These are phyloP conservation scores for Chaetura pelagica DNA, from an alignment of 2,113 vertebrate species.

Conservation along the genomic window DNA sequence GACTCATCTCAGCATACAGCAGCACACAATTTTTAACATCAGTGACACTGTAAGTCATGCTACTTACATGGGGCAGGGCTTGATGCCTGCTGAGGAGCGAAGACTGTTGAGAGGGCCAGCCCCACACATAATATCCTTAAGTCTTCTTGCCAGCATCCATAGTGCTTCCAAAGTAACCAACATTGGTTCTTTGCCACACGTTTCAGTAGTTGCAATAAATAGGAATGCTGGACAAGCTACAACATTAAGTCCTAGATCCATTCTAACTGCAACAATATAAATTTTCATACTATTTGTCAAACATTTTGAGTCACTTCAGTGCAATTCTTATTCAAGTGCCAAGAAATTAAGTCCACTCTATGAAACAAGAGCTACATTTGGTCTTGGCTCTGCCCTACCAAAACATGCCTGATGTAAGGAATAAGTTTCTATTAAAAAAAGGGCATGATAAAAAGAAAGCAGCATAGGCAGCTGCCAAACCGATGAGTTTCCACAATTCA, in stretches of 20 bases:
- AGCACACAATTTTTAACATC: neutral
- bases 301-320: neutral
- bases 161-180: neutral
- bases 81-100: neutral
- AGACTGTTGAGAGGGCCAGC: neutral
- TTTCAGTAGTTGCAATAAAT: neutral
- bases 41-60: accelerated
- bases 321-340: neutral
- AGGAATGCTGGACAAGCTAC: neutral
- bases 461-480: neutral
- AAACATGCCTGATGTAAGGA: neutral
- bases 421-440: neutral
- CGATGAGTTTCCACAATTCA: neutral
- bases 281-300: neutral
- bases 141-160: neutral
- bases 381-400: neutral
- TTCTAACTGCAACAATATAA: neutral
- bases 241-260: neutral
- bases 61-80: accelerated
- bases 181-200: neutral
- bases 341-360: neutral
- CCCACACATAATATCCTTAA: accelerated
- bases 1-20: neutral
- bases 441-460: neutral
- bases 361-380: neutral